phyloP scores from a whole-genome alignment of 2,888 invertebrate species.

The Caenorhabditis uteleia region DNA sequence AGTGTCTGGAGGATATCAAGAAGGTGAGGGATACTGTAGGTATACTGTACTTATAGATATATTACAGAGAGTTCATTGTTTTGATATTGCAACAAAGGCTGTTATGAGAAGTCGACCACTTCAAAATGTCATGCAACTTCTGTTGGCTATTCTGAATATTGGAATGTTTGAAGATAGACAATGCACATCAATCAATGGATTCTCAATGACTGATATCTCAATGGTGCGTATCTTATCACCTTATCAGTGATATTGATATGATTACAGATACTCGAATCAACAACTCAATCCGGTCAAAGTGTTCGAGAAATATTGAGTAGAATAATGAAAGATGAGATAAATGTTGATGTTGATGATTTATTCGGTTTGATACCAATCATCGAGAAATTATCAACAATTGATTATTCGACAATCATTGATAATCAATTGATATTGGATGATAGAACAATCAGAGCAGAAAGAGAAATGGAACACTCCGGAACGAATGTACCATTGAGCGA shows the following conservation, averaged over 20 bases:
- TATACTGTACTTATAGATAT: too few relatives aligned
- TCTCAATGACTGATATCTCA: constrained; percentile 2
- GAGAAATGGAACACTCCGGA: constrained; percentile 34
- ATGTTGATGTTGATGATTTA: constrained; percentile 48
- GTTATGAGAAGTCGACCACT: constrained; percentile 33
- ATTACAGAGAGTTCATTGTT: constrained; percentile 23
- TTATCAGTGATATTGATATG: too few relatives aligned
- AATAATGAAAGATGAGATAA: constrained; percentile 49
- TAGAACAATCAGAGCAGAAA: constrained; percentile 21
- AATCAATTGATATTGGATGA: constrained; percentile 20
- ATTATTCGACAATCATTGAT: constrained; percentile 7
- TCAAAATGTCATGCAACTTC: constrained; percentile 36
- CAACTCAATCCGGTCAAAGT: constrained; percentile 18
- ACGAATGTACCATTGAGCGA: constrained; percentile 25
- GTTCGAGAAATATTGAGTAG: constrained; percentile 18
- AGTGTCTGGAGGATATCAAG: constrained; percentile 13
- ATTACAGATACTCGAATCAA: constrained; percentile 4
- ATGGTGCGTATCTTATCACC: constrained; percentile 8
- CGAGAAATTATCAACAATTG: constrained; percentile 22
- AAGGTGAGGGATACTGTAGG: constrained; percentile 13
- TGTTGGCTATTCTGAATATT: constrained; percentile 30
- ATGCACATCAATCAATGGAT: constrained; percentile 27
- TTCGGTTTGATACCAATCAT: constrained; percentile 43
- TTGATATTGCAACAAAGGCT: constrained; percentile 13
- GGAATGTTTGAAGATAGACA: constrained; percentile 33